These are phyloP conservation scores for Bufotes viridis DNA, from an alignment of 2,797 vertebrate species.

Conservation along the genomic window DNA sequence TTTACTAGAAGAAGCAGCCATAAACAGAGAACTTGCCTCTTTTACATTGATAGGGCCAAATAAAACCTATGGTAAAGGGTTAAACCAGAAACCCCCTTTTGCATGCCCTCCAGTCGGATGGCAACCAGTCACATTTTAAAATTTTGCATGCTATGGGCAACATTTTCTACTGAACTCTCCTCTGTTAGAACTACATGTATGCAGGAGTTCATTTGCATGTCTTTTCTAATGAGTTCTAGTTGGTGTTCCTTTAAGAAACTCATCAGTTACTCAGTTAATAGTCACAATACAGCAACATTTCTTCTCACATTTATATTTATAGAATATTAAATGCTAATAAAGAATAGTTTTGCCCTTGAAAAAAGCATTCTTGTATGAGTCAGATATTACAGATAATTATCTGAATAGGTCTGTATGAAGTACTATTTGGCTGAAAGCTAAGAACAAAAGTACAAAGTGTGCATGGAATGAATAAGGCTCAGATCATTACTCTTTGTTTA, in stretches of 20 bases:
- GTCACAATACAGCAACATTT: neutral
- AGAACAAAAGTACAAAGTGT: slow-evolving; percentile 35
- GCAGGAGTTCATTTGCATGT: neutral
- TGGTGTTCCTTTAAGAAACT: neutral
- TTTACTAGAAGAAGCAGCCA: too few species aligned
- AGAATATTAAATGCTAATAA: slow-evolving; percentile 29
- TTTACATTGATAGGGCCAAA: too few species aligned
- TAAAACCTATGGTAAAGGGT: too few species aligned
- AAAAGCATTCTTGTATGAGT: slow-evolving; percentile 33
- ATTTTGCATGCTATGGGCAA: too few species aligned
- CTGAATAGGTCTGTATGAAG: slow-evolving; percentile 13
- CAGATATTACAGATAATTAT: slow-evolving; percentile 51
- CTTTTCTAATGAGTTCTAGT: neutral
- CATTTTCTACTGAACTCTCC: neutral
- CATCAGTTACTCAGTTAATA: slow-evolving; percentile 11
- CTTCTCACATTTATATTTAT: slow-evolving; percentile 14
- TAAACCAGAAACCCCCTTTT: too few species aligned
- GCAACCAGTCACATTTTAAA: too few species aligned
- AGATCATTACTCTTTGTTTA: slow-evolving; percentile 21
- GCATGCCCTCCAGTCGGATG: too few species aligned
- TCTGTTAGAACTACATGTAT: neutral
- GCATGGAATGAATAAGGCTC: slow-evolving; percentile 29
- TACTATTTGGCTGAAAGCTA: slow-evolving; percentile 34
- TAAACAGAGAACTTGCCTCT: too few species aligned
- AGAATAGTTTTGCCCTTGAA: slow-evolving; percentile 27